Evolutionary conservation across 2,113 vertebrate genomes (phyloP).

Genomic region (Corythornis madagascariensis): DNA sequence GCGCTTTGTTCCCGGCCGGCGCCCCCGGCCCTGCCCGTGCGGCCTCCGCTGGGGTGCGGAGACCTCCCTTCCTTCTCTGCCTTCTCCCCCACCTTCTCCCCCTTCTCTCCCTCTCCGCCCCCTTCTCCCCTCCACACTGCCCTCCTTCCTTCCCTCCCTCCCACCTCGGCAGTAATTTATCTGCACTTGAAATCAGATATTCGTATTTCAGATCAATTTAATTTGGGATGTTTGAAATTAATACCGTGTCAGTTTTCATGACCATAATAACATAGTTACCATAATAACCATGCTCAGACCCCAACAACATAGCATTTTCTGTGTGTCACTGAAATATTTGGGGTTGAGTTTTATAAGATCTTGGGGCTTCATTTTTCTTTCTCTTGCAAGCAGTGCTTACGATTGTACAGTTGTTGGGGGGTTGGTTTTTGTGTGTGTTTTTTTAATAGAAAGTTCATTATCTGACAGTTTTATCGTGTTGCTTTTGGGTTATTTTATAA

Average conservation of each 20-base stretch:
- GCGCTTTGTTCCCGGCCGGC: conserved; percentile 3
- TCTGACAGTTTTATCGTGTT: background rate
- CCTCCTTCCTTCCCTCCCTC: too few species aligned
- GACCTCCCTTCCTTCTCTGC: background rate
- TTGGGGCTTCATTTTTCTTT: background rate
- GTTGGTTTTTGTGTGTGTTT: background rate
- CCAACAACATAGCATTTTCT: background rate
- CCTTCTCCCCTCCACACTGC: too few species aligned
- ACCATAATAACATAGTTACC: background rate
- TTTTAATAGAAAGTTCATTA: background rate
- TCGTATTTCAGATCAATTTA: background rate
- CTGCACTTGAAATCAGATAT: background rate
- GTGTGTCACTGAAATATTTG: background rate
- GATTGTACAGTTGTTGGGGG: background rate
- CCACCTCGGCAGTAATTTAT: background rate
- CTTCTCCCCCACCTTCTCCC: too few species aligned
- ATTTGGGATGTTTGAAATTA: background rate
- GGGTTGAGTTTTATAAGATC: background rate
- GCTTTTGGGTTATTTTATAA: background rate
- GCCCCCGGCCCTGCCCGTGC: background rate
- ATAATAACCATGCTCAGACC: too few species aligned
- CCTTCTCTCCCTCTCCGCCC: too few species aligned
- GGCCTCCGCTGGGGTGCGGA: background rate
- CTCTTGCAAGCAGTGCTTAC: background rate
- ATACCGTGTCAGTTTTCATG: background rate